Base-by-base conservation (phyloP, 1,140 invertebrate species). In the Venustaconcha ellipsiformis region DNA sequence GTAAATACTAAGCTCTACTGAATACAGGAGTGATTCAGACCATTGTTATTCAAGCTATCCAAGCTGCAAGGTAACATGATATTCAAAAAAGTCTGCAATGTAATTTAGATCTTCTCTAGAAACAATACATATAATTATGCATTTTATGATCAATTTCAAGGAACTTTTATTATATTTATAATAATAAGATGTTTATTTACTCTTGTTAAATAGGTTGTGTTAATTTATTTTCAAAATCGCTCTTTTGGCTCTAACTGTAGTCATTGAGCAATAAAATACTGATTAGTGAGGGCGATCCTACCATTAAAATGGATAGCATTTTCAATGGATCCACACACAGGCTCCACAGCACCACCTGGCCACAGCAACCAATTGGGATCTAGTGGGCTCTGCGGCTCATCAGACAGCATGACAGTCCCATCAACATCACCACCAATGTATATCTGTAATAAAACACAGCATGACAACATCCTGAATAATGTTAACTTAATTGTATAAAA, bases 371-470 rank as follows among this genome's bases (percentile, higher is more conserved):
- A 91, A 37, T 81, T 85, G 37, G 86, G 84, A 70, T 88, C 86
- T 37, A 78, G 81, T 0, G 86, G 83, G 13, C 81, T 65, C 13
- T 70, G 70, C 13, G 87, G 84, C 37, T 89, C 85, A 83, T 90
- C 89, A 67, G 85, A 83, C 62, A 90, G 72, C 15, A 86, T 79
- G 23, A 80, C 67, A 14, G 85, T 78, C 13, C 89, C 88, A 79
- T 87, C 83, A 26, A 84, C 80, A 79, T 90, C 84, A 18, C 90
- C 89, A 15, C 89, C 90, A 69, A 90, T 87, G 76, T 88, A 91
- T 55, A 91, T 83, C 88, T 91, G 62, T 12, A 59, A 30, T 15
- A 6, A 37, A 70, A 6, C 62, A 20, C 11, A 17, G 11, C 8
- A 48, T 11, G 8, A 48, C 37, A 48, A 48, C 11, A 11, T 48